Percentiles rank a stretch among this genome's conserved stretches.
Evolutionary conservation across 1,140 invertebrate genomes (phyloP).

Genomic region (Nymphalis io): DNA sequence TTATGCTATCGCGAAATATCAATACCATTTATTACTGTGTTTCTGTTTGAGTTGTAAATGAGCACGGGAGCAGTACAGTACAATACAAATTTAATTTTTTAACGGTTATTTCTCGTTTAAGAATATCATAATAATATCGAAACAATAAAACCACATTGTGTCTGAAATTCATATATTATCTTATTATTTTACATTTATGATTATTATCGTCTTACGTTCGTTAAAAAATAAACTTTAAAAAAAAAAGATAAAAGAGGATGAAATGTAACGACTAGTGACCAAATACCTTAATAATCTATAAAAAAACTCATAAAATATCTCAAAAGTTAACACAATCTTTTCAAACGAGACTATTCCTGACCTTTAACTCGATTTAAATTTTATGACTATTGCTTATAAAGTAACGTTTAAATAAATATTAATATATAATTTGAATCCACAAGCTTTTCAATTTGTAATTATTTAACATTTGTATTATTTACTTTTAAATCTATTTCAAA

Average conservation of each 20-base stretch:
- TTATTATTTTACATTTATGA: too few species aligned
- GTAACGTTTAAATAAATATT: constrained; percentile 15
- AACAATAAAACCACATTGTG: too few species aligned
- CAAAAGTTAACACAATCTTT: neutral
- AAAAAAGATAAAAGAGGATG: neutral
- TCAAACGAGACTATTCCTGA: neutral
- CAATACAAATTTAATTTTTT: too few species aligned
- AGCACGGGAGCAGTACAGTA: too few species aligned
- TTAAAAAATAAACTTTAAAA: neutral
- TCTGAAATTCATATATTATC: too few species aligned
- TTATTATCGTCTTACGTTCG: neutral
- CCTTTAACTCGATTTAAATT: constrained; percentile 16
- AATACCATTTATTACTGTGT: too few species aligned
- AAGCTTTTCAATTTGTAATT: constrained; percentile 19
- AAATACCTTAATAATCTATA: neutral
- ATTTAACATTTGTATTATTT: constrained; percentile 5
- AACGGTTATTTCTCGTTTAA: too few species aligned
- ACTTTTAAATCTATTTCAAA: neutral
- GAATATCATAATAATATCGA: too few species aligned
- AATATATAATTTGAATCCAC: constrained; percentile 12
- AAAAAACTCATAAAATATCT: neutral
- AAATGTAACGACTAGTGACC: neutral
- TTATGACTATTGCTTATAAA: constrained; percentile 9
- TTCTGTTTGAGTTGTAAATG: too few species aligned
- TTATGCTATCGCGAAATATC: too few species aligned